Evolutionary conservation across 2,113 vertebrate species (phyloP).

Genomic region (Labeo catla): DNA sequence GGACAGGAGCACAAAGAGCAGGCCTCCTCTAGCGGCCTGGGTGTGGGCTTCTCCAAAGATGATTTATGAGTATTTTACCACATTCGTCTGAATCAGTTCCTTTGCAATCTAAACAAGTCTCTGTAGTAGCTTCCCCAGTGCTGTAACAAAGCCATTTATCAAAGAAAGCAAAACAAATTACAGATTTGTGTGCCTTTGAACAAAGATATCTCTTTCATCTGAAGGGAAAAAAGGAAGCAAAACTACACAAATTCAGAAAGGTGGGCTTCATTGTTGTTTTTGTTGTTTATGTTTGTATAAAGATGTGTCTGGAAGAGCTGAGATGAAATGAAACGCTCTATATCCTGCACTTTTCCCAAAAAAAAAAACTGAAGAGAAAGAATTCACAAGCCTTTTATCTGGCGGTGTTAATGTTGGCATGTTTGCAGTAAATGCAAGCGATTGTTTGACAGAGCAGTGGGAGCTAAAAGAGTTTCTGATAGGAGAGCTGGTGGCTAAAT

Average conservation of each 20-base stretch:
- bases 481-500: slow-evolving; percentile 68
- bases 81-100: slow-evolving; percentile 62
- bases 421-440: slow-evolving; percentile 68
- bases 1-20: slow-evolving; percentile 31
- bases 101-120: slow-evolving; percentile 45
- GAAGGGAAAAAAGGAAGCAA: background rate
- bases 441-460: slow-evolving; percentile 67
- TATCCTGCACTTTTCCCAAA: background rate
- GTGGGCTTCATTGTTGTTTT: background rate
- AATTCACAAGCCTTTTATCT: slow-evolving; percentile 59
- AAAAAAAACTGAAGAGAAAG: slow-evolving; percentile 45
- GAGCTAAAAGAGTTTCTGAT: slow-evolving; percentile 65
- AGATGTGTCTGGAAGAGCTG: background rate
- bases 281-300: background rate
- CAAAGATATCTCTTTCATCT: slow-evolving; percentile 22
- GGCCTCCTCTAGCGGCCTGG: slow-evolving; percentile 61
- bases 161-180: slow-evolving; percentile 19
- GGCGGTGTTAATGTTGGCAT: slow-evolving; percentile 66
- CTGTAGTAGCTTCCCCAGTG: background rate
- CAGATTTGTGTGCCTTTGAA: background rate
- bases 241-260: background rate
- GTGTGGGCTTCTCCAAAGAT: slow-evolving; percentile 69
- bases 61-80: slow-evolving; percentile 66
- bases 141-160: slow-evolving; percentile 25
- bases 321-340: background rate